phyloP scores from a whole-genome alignment of 2,113 vertebrate species.

The Rhadina sibilatrix region DNA sequence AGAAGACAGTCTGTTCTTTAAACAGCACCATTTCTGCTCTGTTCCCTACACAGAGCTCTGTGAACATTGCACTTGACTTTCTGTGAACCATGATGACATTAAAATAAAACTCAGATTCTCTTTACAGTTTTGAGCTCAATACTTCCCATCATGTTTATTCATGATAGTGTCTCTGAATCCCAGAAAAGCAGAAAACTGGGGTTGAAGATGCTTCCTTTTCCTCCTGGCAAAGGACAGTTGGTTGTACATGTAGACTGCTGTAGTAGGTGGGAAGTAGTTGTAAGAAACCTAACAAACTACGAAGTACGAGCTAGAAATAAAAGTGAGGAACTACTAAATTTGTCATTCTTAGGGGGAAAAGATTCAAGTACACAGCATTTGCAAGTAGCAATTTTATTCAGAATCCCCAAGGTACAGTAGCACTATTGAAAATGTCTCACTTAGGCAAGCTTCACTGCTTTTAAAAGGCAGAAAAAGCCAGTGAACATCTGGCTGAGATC shows the following conservation, averaged over 20 bases:
- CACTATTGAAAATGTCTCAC: constrained; percentile 56
- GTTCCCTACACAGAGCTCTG: not conserved
- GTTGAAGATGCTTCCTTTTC: not conserved
- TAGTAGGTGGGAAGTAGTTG: not conserved
- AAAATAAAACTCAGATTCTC: not conserved
- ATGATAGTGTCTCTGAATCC: not conserved
- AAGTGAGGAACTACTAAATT: not conserved
- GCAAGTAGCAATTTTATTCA: constrained; percentile 32
- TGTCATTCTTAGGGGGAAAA: not conserved
- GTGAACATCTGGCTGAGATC: constrained; percentile 56
- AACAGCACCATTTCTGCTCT: not conserved
- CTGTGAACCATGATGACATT: not conserved
- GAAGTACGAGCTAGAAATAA: constrained; percentile 9
- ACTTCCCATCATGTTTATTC: not conserved
- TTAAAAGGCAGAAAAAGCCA: constrained; percentile 60
- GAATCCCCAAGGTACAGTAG: constrained; percentile 11
- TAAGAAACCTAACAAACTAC: constrained; percentile 8
- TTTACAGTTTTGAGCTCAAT: not conserved
- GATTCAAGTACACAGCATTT: constrained; percentile 5
- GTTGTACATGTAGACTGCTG: not conserved
- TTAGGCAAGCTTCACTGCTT: constrained; percentile 59
- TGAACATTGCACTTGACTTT: not conserved
- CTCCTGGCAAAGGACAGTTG: not conserved
- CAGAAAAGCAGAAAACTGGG: not conserved
- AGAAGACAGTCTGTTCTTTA: not conserved